Evolutionary conservation across 2,888 invertebrate species (phyloP).

Genomic region (Tachystola acroxantha): DNA sequence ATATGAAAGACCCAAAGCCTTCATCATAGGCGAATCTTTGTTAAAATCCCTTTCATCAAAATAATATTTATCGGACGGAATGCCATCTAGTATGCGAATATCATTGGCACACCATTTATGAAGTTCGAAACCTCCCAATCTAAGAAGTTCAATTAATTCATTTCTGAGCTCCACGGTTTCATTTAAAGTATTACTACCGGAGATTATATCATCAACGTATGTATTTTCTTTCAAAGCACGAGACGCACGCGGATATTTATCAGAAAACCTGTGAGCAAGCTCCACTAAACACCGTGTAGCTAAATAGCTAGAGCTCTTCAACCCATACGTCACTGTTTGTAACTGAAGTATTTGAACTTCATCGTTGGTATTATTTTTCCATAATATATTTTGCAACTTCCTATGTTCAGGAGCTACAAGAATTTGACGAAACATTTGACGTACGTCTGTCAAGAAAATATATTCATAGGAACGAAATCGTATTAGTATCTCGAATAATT

Average conservation of each 20-base stretch:
- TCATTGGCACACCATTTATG: constrained; percentile 5
- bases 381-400: constrained; percentile 4
- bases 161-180: background rate
- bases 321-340: constrained; percentile 5
- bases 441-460: background rate
- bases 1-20: constrained; percentile 2
- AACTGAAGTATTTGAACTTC: background rate
- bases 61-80: background rate
- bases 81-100: background rate
- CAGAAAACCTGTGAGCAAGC: constrained; percentile 5
- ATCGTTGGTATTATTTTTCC: constrained; percentile 1
- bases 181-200: background rate
- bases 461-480: background rate
- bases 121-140: background rate
- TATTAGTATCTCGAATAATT: constrained; percentile 2
- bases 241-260: constrained; percentile 1
- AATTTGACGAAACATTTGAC: background rate
- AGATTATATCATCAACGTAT: constrained; percentile 3
- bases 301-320: constrained; percentile 9
- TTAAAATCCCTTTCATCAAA: background rate
- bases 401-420: background rate
- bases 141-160: background rate
- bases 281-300: constrained; percentile 12
- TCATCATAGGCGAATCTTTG: background rate
- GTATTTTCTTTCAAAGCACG: background rate